Evolutionary conservation across 2,888 invertebrate genomes (phyloP).

Genomic region (Oligia fasciuncula): DNA sequence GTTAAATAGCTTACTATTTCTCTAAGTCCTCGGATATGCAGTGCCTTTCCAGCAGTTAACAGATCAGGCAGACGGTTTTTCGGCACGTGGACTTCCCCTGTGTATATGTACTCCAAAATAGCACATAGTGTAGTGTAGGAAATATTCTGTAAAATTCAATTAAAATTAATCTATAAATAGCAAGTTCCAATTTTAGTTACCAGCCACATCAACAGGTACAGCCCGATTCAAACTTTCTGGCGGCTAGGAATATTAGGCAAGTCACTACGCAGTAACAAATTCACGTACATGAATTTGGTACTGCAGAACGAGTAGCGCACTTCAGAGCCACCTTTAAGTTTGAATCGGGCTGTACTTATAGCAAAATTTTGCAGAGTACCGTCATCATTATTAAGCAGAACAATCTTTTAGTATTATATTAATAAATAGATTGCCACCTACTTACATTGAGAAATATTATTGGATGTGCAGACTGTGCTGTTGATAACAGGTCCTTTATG

Average conservation of each 20-base stretch:
- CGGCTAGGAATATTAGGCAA: not conserved
- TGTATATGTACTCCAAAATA: constrained; percentile 85
- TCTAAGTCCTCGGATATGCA: constrained; percentile 84
- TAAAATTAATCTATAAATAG: not conserved
- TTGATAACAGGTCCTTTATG: constrained; percentile 82
- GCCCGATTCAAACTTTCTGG: not conserved
- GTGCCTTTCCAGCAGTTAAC: constrained; percentile 80
- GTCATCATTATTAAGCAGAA: not conserved
- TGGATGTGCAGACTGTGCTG: constrained; percentile 83
- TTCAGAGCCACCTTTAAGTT: not conserved
- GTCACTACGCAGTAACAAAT: too few relatives aligned
- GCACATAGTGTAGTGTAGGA: constrained; percentile 80
- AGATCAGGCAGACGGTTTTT: constrained; percentile 78
- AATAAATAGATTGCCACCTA: not conserved
- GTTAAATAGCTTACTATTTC: constrained; percentile 76
- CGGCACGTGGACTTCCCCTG: constrained; percentile 82
- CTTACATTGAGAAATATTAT: constrained; percentile 86
- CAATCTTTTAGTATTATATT: not conserved
- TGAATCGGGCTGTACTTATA: not conserved
- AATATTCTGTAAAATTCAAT: constrained; percentile 80
- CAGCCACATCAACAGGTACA: not conserved
- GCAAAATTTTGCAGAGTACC: not conserved
- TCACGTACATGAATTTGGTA: too few relatives aligned
- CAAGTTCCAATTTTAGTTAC: not conserved
- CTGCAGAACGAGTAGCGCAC: too few relatives aligned